A percentile compares a stretch with the other conserved stretches of the same genome.
Evolutionary conservation across 2,113 vertebrate genomes (phyloP).

Genomic region (Eulacestoma nigropectus): DNA sequence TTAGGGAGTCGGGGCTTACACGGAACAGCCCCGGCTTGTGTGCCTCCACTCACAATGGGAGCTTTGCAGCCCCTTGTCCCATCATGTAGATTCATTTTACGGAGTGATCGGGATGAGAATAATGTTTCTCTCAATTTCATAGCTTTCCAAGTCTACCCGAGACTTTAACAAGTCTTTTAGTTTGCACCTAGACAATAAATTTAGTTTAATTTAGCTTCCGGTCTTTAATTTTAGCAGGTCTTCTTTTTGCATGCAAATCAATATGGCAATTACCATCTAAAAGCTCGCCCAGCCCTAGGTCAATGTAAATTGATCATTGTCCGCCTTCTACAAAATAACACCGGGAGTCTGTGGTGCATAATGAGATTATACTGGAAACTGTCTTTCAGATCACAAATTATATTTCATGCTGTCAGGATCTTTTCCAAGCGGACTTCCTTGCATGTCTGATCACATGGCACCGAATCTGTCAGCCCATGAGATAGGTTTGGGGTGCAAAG

Average conservation of each 20-base stretch:
- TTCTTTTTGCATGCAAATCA: conserved; percentile 84
- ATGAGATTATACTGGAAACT: conserved; percentile 86
- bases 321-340: conserved; percentile 84
- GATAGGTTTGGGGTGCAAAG: not conserved
- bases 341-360: conserved; percentile 83
- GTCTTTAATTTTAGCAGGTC: conserved; percentile 83
- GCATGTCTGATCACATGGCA: conserved; percentile 51
- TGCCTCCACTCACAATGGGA: conserved; percentile 1
- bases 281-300: conserved; percentile 83
- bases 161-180: conserved; percentile 62
- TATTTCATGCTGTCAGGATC: conserved; percentile 80
- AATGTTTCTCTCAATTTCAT: conserved; percentile 16
- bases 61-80: conserved; percentile 6
- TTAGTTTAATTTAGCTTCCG: conserved; percentile 82
- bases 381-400: conserved; percentile 83
- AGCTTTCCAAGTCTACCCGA: conserved; percentile 24
- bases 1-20: conserved; percentile 37
- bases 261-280: conserved; percentile 88
- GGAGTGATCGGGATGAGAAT: not conserved
- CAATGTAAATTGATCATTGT: conserved; percentile 89
- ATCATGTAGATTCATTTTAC: not conserved
- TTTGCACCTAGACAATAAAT: conserved; percentile 82
- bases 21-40: not conserved
- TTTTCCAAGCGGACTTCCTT: conserved; percentile 69
- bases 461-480: not conserved